phyloP scores from a whole-genome alignment of 2,113 vertebrate species.

The Gobio gobio region DNA sequence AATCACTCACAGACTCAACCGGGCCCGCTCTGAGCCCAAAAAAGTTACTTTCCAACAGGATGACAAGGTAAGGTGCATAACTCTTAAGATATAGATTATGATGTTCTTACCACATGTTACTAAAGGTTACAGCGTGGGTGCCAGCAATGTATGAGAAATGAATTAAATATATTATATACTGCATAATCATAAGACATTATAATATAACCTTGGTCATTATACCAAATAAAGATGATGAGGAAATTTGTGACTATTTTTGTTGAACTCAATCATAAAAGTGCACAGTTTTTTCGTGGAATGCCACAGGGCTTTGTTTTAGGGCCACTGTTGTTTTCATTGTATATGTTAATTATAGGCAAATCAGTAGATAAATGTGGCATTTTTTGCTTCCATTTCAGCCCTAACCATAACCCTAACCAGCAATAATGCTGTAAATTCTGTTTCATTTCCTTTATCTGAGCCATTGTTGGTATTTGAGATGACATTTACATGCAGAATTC shows the following conservation, averaged over 20 bases:
- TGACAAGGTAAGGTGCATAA: conserved; percentile 83
- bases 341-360: neutral
- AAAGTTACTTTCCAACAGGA: conserved; percentile 86
- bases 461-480: neutral
- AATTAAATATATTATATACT: neutral
- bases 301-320: neutral
- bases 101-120: neutral
- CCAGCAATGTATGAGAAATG: neutral
- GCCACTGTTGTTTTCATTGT: neutral
- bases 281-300: neutral
- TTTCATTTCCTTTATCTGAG: neutral
- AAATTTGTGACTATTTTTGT: neutral
- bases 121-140: neutral
- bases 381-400: neutral
- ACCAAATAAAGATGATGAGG: neutral
- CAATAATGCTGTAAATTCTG: neutral
- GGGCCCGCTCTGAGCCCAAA: conserved; percentile 82
- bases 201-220: neutral
- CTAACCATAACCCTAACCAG: neutral
- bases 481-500: neutral
- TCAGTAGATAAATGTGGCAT: neutral
- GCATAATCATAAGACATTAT: neutral
- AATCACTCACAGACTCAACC: conserved; percentile 85
- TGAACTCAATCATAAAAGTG: neutral
- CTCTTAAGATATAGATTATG: neutral